A percentile compares a stretch with the other conserved stretches of the same genome.
Conservation (phyloP, 2,797 vertebrate genomes). For the Xiphophorus birchmanni region DNA sequence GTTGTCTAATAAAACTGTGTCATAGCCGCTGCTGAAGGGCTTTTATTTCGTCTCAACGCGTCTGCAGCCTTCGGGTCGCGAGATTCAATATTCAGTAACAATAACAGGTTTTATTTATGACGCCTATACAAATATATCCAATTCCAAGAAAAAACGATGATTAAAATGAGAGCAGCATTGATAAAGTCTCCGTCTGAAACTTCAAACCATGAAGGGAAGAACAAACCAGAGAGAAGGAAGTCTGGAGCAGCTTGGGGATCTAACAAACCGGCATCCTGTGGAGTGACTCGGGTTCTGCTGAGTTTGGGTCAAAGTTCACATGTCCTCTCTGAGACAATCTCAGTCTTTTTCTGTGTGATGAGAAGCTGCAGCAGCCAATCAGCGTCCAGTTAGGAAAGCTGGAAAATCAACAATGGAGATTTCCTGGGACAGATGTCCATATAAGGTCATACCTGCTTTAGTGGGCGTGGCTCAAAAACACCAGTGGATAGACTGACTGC, state of each 20-base stretch:
- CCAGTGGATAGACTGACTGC: too few relatives aligned
- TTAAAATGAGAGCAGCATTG: not conserved
- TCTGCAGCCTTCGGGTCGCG: too few relatives aligned
- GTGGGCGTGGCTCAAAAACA: not conserved
- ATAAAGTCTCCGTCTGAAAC: not conserved
- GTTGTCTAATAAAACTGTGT: constrained; percentile 38
- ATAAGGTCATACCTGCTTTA: not conserved
- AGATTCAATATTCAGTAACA: too few relatives aligned
- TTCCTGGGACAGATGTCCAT: not conserved
- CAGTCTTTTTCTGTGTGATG: not conserved
- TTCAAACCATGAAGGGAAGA: not conserved
- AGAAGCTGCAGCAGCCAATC: not conserved
- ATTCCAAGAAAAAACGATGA: not conserved
- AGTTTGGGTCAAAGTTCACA: not conserved
- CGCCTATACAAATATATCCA: too few relatives aligned
- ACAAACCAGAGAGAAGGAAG: too few relatives aligned
- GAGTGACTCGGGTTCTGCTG: not conserved
- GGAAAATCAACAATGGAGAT: not conserved
- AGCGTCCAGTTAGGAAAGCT: not conserved
- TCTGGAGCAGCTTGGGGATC: not conserved
- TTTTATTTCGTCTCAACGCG: not conserved
- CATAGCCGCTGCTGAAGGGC: not conserved
- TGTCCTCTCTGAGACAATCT: not conserved
- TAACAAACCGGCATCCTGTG: not conserved
- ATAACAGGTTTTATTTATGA: too few relatives aligned